Conservation (phyloP, 1,140 invertebrate genomes). For the Drosophila bipectinata region DNA sequence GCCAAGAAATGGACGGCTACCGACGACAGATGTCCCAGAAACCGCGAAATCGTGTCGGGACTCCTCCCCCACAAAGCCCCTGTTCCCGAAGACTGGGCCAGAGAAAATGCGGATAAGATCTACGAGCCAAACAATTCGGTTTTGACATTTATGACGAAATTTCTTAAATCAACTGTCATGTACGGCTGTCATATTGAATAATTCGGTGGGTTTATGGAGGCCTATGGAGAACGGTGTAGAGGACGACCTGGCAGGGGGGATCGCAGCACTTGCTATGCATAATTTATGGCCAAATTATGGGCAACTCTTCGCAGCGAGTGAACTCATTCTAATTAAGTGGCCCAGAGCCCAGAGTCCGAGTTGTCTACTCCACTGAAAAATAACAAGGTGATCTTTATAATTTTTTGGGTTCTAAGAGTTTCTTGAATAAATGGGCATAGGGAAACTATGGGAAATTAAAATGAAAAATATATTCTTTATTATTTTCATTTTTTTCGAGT, state of each 20-base stretch:
- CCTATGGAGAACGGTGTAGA: background rate
- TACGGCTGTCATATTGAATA: slow-evolving; percentile 80
- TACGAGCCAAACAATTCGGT: slow-evolving; percentile 68
- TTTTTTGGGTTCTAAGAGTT: too few species aligned
- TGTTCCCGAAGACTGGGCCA: background rate
- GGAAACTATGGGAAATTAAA: too few species aligned
- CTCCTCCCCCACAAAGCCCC: slow-evolving; percentile 5
- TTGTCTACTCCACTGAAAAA: background rate
- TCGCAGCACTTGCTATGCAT: slow-evolving; percentile 68
- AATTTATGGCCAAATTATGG: slow-evolving; percentile 72
- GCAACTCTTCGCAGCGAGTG: slow-evolving; percentile 52
- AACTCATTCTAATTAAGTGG: slow-evolving; percentile 81
- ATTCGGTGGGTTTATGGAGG: slow-evolving; percentile 57
- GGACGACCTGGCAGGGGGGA: slow-evolving; percentile 8
- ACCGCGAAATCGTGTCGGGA: slow-evolving; percentile 38
- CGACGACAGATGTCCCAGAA: slow-evolving; percentile 49
- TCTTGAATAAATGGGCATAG: too few species aligned
- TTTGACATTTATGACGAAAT: slow-evolving; percentile 83
- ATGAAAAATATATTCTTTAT: background rate
- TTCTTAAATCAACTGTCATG: slow-evolving; percentile 81
- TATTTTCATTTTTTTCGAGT: background rate
- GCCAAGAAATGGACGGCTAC: slow-evolving; percentile 39
- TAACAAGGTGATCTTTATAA: background rate
- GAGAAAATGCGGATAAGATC: slow-evolving; percentile 71
- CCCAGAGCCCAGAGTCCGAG: slow-evolving; percentile 27